Conservation (phyloP, 2,888 invertebrate genomes). For the Tetheella fluctuosa region DNA sequence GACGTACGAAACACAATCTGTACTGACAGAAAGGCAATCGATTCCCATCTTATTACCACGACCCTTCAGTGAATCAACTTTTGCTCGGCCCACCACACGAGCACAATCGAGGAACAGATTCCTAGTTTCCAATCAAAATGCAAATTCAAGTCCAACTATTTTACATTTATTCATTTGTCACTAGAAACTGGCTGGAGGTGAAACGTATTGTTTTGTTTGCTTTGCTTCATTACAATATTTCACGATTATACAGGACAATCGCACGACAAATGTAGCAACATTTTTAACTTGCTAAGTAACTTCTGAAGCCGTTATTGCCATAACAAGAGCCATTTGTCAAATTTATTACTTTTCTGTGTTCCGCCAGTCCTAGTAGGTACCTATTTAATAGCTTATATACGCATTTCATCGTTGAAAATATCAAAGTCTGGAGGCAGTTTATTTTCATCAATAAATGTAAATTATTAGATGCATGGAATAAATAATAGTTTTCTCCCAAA, state of each 20-base stretch:
- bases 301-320: conserved; percentile 54
- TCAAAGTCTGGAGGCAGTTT: not conserved
- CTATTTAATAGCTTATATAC: conserved; percentile 46
- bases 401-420: conserved; percentile 2
- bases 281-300: conserved; percentile 49
- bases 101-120: conserved; percentile 48
- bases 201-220: conserved; percentile 33
- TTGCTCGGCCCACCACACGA: conserved; percentile 36
- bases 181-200: conserved; percentile 27
- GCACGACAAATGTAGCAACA: conserved; percentile 23
- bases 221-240: conserved; percentile 14
- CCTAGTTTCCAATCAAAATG: conserved; percentile 76
- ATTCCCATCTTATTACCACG: conserved; percentile 36
- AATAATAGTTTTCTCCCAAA: not conserved
- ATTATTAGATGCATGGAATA: not conserved
- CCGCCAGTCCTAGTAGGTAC: conserved; percentile 44
- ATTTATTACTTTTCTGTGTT: conserved; percentile 52
- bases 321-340: conserved; percentile 57
- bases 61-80: conserved; percentile 54
- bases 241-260: conserved; percentile 18
- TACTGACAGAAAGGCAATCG: not conserved
- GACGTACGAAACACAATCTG: not conserved
- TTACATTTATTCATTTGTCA: conserved; percentile 48
- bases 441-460: not conserved
- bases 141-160: conserved; percentile 60